These are phyloP conservation scores for Octopus sinensis DNA, from an alignment of 1,140 invertebrate genomes.

Conservation along the genomic window DNA sequence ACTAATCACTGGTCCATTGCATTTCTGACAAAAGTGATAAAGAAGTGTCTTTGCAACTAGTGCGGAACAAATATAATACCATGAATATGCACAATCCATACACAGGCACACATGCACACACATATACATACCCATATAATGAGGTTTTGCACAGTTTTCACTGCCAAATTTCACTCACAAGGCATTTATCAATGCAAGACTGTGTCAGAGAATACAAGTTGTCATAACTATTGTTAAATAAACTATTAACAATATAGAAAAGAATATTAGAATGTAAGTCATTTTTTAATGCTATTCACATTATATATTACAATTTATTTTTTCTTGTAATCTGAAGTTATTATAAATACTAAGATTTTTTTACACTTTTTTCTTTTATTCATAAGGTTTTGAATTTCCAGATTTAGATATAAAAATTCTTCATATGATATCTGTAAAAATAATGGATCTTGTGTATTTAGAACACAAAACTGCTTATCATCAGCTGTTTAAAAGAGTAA, in stretches of 20 bases:
- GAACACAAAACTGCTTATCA: background rate
- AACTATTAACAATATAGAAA: background rate
- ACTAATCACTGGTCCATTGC: background rate
- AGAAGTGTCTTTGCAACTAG: background rate
- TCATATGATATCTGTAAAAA: background rate
- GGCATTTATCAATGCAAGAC: background rate
- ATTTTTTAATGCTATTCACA: background rate
- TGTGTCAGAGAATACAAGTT: background rate
- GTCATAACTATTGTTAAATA: background rate
- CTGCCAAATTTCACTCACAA: background rate
- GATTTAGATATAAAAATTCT: background rate
- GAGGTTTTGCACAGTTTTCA: background rate
- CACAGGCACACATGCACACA: background rate
- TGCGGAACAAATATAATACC: background rate
- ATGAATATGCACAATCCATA: background rate
- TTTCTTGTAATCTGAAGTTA: background rate
- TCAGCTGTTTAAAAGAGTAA: background rate
- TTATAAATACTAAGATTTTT: background rate
- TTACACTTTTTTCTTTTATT: background rate
- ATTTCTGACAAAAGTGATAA: background rate
- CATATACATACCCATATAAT: background rate
- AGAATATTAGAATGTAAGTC: background rate
- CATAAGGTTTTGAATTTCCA: background rate
- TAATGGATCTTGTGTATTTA: background rate
- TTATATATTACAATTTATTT: background rate